Base-by-base conservation (phyloP, 1,140 invertebrate species). In the Pogonomyrmex californicus region DNA sequence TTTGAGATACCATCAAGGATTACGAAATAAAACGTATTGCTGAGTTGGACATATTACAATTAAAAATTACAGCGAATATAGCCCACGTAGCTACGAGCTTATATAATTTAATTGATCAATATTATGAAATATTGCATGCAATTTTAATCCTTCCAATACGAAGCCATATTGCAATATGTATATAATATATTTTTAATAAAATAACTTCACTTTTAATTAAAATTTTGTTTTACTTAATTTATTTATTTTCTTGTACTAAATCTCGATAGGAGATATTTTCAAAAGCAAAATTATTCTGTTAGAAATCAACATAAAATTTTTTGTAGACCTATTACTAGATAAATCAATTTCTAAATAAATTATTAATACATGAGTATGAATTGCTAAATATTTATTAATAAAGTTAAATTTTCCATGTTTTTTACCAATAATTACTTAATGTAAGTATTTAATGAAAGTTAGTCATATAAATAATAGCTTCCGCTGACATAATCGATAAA, bases 1-100 rank as follows among this genome's bases (percentile, higher is more conserved):
- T 97, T 97, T 92, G 96, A 97, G 93, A 96, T 97, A 51, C 96
- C 96, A 36, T 96, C 96, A 2, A 97, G 96, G 92, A 97, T 97
- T 77, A 88, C 65, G 7, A 86, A 86, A 30, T 91, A 38, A 88
- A 47, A 1, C 47, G 12, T 0, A 9, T 68, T 56, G 63, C 38
- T 17, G 38, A 70, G 9, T 73, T 83, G 2, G n/a, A 36, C 12
- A 58, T 58, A 54, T n/a, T 68, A 58, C 1, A 81, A 81, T 81
- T 70, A 81, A 81, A 58, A 36, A 4, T 33, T 14, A 41, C 12
- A 81, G n/a, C 70, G 6, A 30, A n/a, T 5, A 23, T 70, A 70
- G 4, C n/a, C 23, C 1, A 56, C 33, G 7, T 56, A 51, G 23
- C 1, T 33, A 14, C 4, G 36, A 81, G 51, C 36, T 83, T 83